Evolutionary conservation across 1,140 invertebrate genomes (phyloP).

Genomic region (Armadillidium nasatum): DNA sequence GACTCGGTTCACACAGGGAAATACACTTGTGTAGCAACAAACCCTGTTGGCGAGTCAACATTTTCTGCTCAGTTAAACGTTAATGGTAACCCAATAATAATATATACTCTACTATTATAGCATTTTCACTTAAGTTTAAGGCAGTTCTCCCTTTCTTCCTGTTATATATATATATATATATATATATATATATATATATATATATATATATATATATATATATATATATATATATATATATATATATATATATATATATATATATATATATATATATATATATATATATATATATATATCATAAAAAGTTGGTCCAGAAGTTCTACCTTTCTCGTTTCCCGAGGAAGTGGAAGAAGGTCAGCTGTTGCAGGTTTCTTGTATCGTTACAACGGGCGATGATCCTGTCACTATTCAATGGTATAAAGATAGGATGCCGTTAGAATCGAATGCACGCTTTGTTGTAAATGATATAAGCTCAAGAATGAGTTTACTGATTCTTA

Average conservation of each 20-base stretch:
- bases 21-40: slow-evolving; percentile 57
- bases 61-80: slow-evolving; percentile 12
- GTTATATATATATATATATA: no score
- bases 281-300: no score
- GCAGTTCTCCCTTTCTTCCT: no score
- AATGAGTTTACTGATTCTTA: slow-evolving; percentile 40
- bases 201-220: no score
- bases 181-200: no score
- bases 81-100: slow-evolving; percentile 14
- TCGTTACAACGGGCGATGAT: slow-evolving; percentile 35
- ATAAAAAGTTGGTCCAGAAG: slow-evolving; percentile 48
- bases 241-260: no score
- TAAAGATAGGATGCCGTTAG: slow-evolving; percentile 30
- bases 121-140: no score
- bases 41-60: slow-evolving; percentile 54
- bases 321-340: slow-evolving; percentile 69
- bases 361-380: slow-evolving; percentile 61
- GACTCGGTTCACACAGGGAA: slow-evolving; percentile 40
- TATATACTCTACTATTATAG: background rate
- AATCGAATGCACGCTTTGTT: slow-evolving; percentile 28
- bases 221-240: no score
- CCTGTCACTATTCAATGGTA: slow-evolving; percentile 41
- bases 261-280: no score
- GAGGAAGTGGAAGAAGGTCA: slow-evolving; percentile 73
- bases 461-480: slow-evolving; percentile 34